Base-by-base conservation (phyloP, 2,888 invertebrate species). In the Caenorhabditis sp. region DNA sequence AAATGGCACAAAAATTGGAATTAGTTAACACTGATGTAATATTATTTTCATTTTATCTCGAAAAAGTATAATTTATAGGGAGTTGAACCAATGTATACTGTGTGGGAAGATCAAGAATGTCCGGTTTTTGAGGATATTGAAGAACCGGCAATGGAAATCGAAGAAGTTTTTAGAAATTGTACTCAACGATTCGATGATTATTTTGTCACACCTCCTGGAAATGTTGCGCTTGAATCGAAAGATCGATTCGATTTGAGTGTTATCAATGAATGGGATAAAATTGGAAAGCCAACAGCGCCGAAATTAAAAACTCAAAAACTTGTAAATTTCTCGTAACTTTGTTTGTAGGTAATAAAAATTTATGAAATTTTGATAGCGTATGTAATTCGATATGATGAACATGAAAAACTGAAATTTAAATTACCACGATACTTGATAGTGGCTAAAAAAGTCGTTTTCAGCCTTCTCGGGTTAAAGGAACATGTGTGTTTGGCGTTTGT, bases 191-290 rank as follows among this genome's bases (percentile, higher is more conserved):
- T 59, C 38, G 81, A 81, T 53, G 81, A 80, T 59, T 78, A 73
- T 59, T 81, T 81, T 54, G 78, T 78, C n/a, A 81, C 81, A 2
- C 81, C 81, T 3, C 81, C 81, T 4, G 81, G 81, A 26, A 81
- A 81, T 62, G 67, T 81, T 5, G 80, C 81, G 1, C 66, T 81
- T 10, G 80, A 78, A 50, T 72, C 69, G 12, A 64, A 66, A 1
- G 70, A 72, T 23, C 50, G 63, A 43, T 67, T 80, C 36, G 73
- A 80, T 61, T 56, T 78, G 62, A 59, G 62, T 4, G 58, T 77
- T 12, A 78, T 80, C 65, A 80, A 80, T 62, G 69, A 80, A 57
- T 80, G 80, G 80, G 80, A 80, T 63, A 70, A 58, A 12, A 58
- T 70, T 21, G 77, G 80, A 23, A 70, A 66, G 21, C 61, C 68